Conservation (phyloP, 2,797 vertebrate genomes). For the Pterois miles region DNA sequence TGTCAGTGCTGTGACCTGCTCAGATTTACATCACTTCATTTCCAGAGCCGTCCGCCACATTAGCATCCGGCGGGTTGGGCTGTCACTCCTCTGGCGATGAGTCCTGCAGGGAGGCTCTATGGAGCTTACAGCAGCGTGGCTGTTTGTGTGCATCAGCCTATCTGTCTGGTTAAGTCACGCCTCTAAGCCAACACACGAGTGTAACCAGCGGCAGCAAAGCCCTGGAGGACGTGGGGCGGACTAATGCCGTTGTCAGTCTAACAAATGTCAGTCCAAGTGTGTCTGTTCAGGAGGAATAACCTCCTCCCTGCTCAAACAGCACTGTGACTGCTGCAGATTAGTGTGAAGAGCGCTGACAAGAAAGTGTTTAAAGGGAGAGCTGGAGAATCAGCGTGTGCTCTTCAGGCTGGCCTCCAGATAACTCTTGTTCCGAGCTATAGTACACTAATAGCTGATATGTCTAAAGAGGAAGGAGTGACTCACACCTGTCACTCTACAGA, state of each 20-base stretch:
- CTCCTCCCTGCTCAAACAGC: conserved; percentile 37
- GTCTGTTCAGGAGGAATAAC: conserved; percentile 23
- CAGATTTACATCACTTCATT: conserved; percentile 21
- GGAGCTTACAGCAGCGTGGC: neutral
- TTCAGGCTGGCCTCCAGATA: conserved; percentile 22
- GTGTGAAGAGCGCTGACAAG: conserved; percentile 18
- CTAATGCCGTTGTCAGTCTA: conserved; percentile 47
- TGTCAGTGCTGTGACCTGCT: neutral
- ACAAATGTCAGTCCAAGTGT: conserved; percentile 30
- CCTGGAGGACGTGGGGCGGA: neutral
- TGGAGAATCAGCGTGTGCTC: conserved; percentile 14
- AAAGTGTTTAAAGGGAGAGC: conserved; percentile 11
- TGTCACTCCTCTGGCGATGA: conserved; percentile 14
- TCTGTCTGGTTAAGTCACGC: conserved; percentile 4
- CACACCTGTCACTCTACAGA: neutral
- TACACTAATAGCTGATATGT: conserved; percentile 11
- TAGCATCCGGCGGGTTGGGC: conserved; percentile 2
- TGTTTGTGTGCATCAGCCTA: neutral
- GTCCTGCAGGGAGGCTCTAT: neutral
- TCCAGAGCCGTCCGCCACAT: neutral
- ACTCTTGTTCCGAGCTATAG: conserved; percentile 19
- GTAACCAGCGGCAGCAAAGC: conserved; percentile 9
- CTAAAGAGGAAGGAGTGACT: neutral
- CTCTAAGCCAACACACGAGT: conserved; percentile 27
- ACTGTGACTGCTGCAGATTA: conserved; percentile 34